phyloP scores from a whole-genome alignment of 2,888 invertebrate species.

The Trachelus tabidus region DNA sequence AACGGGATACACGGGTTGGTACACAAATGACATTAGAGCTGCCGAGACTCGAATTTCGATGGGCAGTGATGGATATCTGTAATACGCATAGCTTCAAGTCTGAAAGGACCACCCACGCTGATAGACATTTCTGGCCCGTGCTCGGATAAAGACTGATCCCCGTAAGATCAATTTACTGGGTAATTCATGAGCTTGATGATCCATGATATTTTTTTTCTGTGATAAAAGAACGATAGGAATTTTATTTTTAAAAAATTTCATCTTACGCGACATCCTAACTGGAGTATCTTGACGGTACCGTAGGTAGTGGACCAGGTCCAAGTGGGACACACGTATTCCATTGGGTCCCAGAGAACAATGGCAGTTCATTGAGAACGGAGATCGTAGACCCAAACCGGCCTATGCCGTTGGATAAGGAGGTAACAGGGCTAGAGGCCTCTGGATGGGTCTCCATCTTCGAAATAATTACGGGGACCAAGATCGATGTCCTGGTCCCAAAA shows the following conservation, averaged over 20 bases:
- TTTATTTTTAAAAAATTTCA: no score
- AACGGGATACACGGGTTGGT: neutral
- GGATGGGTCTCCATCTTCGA: slow-evolving; percentile 50
- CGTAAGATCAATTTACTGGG: neutral
- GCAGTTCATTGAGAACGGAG: neutral
- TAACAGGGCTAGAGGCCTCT: slow-evolving; percentile 7
- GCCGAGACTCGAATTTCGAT: slow-evolving; percentile 1
- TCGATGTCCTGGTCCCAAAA: slow-evolving; percentile 59
- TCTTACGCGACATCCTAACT: no score
- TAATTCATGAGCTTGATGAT: neutral
- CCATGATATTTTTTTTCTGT: neutral
- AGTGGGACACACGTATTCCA: neutral
- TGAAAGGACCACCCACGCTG: slow-evolving; percentile 4
- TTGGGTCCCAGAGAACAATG: neutral
- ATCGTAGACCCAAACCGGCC: neutral
- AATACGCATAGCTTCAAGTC: slow-evolving; percentile 1
- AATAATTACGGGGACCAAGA: slow-evolving; percentile 65
- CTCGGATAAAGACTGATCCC: neutral
- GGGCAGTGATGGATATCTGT: slow-evolving; percentile 7
- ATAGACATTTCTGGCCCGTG: neutral
- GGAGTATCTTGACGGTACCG: neutral
- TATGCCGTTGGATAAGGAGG: neutral
- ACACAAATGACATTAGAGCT: slow-evolving; percentile 5
- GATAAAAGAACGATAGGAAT: neutral
- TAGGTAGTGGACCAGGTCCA: neutral